Base-by-base conservation (phyloP, 2,888 invertebrate genomes). In the Drosophila multiciliata region DNA sequence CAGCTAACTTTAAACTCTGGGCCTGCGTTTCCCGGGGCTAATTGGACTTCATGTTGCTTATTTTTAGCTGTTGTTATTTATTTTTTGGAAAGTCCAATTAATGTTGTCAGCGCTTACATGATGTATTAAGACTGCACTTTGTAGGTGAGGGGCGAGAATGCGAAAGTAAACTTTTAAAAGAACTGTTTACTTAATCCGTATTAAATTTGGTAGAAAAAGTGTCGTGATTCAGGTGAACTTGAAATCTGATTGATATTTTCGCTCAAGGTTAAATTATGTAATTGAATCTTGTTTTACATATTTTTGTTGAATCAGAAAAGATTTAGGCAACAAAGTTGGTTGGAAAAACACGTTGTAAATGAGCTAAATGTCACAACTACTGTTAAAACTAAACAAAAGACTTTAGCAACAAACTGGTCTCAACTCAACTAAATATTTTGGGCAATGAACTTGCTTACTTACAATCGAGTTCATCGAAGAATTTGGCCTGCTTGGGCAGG, bases 391-490 rank as follows among this genome's bases (percentile, higher is more conserved):
- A 76, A 82, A 87, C 80, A 75, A 90, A 90, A 82, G 90, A 91
- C 79, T 89, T 79, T 74, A 78, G 78, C 77, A 74, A 85, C 87
- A 66, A 89, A 87, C 89, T 81, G 74, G 75, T 23, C 60, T 8
- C 4, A 29, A n/a, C 7, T 8, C 50, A 75, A 70, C 76, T n/a
- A 77, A 84, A 80, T 75, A 80, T 75, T 81, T 81, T 66, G 33
- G 52, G 52, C 49, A 65, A 64, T 55, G n/a, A 73, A 80, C 62
- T 73, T 57, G 52, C 23, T 23, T 93, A 95, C 96, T 95, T 94
- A 96, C 96, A 92, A 88, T 95, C 96, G 68, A 96, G 91, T 86
- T 96, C 96, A 88, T 96, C 96, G 82, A 96, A 95, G 87, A 96
- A 96, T 91, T 95, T 95, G n/a, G 94, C 91, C 82, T 93, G 89